phyloP scores from a whole-genome alignment of 1,140 invertebrate species.

The Asobara japonica region DNA sequence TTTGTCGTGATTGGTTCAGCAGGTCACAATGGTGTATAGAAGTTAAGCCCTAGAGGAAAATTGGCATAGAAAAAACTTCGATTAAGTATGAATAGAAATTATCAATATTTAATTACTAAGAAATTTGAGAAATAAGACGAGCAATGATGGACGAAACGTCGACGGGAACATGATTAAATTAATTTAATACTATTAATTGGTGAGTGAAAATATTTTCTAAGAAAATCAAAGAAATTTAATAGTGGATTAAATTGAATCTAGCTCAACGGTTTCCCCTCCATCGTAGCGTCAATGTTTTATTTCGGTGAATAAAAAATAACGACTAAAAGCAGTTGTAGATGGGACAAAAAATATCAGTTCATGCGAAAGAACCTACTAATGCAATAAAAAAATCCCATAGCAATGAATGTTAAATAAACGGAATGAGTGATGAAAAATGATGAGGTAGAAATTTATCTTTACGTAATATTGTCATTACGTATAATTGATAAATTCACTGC shows the following conservation, averaged over 20 bases:
- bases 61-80: not conserved
- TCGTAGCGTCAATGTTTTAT: not conserved
- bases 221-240: conserved; percentile 12
- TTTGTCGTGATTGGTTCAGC: not conserved
- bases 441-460: conserved; percentile 17
- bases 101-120: not conserved
- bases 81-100: not conserved
- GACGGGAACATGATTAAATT: conserved; percentile 26
- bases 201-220: conserved; percentile 4
- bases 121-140: not conserved
- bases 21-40: not conserved
- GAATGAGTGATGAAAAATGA: conserved; percentile 43
- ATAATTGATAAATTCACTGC: not conserved
- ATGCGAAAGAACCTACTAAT: conserved; percentile 52
- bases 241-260: conserved; percentile 18
- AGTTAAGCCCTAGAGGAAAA: not conserved
- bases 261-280: conserved; percentile 29
- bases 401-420: conserved; percentile 53
- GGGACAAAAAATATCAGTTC: conserved; percentile 49
- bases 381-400: conserved; percentile 64
- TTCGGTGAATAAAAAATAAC: not conserved
- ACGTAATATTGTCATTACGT: not conserved
- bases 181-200: not conserved
- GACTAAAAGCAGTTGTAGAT: not conserved
- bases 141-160: conserved; percentile 19